Percentiles rank a stretch among this genome's conserved stretches.
phyloP scores from a whole-genome alignment of 2,797 vertebrate genomes.

The Chaetodon trifasciatus region DNA sequence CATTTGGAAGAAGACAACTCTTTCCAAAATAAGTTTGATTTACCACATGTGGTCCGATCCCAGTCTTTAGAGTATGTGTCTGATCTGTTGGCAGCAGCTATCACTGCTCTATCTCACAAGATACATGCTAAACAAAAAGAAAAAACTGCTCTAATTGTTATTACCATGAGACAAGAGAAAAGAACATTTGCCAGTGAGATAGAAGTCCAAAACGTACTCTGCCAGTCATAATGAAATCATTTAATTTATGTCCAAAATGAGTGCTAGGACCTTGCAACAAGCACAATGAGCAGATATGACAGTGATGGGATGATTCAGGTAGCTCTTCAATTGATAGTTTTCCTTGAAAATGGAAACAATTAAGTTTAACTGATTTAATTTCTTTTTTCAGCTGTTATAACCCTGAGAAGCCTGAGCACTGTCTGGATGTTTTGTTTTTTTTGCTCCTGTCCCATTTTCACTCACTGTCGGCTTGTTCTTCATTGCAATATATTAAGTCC shows the following conservation, averaged over 20 bases:
- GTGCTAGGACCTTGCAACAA: not conserved
- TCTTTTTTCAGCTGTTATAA: not conserved
- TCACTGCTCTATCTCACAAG: not conserved
- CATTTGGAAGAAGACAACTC: constrained; percentile 1
- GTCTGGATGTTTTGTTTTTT: too few species aligned
- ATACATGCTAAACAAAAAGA: not conserved
- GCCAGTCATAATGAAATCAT: not conserved
- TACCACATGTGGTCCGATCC: not conserved
- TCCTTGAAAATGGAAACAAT: not conserved
- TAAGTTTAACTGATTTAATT: not conserved
- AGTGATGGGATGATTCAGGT: not conserved
- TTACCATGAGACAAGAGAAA: not conserved
- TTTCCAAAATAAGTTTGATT: constrained; percentile 2
- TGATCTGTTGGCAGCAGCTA: not conserved
- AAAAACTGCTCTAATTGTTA: not conserved
- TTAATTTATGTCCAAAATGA: not conserved
- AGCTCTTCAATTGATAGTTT: not conserved
- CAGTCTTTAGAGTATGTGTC: not conserved
- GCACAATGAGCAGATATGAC: not conserved
- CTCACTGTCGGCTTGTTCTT: too few species aligned
- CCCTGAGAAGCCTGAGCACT: too few species aligned
- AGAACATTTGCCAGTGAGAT: not conserved
- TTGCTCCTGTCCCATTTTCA: too few species aligned
- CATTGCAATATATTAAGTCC: too few species aligned
- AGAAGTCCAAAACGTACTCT: too few species aligned